phyloP scores from a whole-genome alignment of 2,113 vertebrate species.

The Platycercus adscitus region DNA sequence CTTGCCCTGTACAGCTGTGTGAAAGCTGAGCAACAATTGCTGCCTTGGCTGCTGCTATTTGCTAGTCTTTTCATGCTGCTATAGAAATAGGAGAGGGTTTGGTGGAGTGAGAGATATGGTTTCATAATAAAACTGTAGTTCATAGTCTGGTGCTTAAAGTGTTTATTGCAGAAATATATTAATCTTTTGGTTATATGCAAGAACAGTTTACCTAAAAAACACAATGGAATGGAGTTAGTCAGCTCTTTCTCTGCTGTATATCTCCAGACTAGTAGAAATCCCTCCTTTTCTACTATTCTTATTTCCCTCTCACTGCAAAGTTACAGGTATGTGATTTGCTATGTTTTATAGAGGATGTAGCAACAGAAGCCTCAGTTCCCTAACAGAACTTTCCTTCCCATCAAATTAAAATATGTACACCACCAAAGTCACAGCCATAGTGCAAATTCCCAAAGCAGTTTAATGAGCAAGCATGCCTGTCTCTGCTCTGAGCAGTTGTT shows the following conservation, averaged over 20 bases:
- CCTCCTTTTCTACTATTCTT: neutral
- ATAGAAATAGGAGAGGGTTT: neutral
- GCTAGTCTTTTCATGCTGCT: neutral
- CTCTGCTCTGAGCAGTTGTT: neutral
- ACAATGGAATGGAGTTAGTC: neutral
- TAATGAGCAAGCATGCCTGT: neutral
- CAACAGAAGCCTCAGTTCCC: neutral
- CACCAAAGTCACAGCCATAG: rapidly evolving
- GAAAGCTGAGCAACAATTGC: neutral
- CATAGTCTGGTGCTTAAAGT: neutral
- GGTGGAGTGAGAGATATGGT: rapidly evolving
- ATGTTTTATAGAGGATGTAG: neutral
- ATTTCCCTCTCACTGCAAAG: neutral
- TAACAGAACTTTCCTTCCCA: neutral
- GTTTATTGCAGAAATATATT: neutral
- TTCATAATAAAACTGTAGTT: neutral
- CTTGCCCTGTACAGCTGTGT: neutral
- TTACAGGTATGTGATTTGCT: neutral
- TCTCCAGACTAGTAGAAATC: neutral
- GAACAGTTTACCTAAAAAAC: neutral
- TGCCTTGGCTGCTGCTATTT: neutral
- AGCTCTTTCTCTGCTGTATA: neutral
- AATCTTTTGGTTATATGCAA: neutral
- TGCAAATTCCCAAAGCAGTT: neutral
- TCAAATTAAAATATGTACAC: neutral